Percentiles rank a stretch among this genome's conserved stretches.
Conservation (phyloP, 2,797 vertebrate genomes). For the Tokudaia muenninki region DNA sequence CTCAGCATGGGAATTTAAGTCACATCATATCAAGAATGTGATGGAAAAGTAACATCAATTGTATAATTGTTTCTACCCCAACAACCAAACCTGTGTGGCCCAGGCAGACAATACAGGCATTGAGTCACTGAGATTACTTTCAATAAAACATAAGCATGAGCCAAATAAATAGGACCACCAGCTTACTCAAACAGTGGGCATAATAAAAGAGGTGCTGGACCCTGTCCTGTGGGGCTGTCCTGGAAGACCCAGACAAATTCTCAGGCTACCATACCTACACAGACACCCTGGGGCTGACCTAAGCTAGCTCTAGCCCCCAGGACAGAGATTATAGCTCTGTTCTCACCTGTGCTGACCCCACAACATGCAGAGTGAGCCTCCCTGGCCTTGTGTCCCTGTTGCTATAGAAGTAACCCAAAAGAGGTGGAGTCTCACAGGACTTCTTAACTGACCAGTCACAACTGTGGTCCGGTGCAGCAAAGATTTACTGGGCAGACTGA, state of each 20-base stretch:
- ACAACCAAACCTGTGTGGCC: background rate
- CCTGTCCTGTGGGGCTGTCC: no score
- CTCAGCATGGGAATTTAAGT: background rate
- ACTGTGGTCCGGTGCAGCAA: background rate
- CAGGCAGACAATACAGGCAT: background rate
- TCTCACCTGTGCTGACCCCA: background rate
- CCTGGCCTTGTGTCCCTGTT: background rate
- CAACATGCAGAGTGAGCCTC: background rate
- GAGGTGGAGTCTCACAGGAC: background rate
- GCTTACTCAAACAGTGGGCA: rapidly evolving
- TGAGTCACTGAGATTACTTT: background rate
- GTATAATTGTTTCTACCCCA: background rate
- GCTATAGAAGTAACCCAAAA: background rate
- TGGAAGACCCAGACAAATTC: background rate
- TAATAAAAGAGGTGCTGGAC: background rate
- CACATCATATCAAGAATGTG: background rate
- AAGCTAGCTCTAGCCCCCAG: background rate
- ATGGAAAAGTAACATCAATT: background rate
- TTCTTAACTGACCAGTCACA: background rate
- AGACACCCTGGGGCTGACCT: background rate
- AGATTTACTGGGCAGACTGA: no score
- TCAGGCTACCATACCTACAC: background rate
- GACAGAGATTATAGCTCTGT: no score
- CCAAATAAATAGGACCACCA: background rate
- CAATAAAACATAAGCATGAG: background rate